These are phyloP conservation scores for Lonchura striata DNA, from an alignment of 2,113 vertebrate genomes.

Conservation along the genomic window DNA sequence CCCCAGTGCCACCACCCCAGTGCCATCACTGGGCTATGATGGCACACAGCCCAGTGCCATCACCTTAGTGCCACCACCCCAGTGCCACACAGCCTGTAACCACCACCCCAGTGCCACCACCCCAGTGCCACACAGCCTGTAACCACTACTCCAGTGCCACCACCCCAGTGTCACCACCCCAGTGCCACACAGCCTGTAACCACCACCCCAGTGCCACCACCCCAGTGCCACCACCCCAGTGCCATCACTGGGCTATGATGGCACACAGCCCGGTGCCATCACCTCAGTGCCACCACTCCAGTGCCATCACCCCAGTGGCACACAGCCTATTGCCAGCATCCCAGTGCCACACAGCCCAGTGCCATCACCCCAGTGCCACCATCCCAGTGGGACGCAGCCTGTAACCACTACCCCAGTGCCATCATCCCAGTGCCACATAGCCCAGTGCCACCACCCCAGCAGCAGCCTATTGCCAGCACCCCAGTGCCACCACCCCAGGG, in stretches of 20 bases:
- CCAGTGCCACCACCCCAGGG: not conserved
- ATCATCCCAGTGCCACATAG: not conserved
- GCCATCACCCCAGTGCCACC: not conserved
- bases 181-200: not conserved
- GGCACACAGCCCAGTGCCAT: not conserved
- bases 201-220: fast-evolving
- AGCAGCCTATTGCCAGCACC: no score
- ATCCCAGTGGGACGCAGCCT: no score
- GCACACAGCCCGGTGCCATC: not conserved
- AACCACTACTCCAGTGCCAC: no score
- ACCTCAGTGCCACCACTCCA: fast-evolving
- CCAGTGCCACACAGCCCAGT: no score
- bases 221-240: fast-evolving
- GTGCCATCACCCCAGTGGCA: fast-evolving
- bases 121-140: not conserved
- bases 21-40: no score
- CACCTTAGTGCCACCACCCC: no score
- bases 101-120: fast-evolving
- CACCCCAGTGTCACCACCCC: not conserved
- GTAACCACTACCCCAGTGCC: no score
- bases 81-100: not conserved
- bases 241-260: no score
- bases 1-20: not conserved
- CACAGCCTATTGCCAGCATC: no score
- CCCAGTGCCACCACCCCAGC: not conserved